Base-by-base conservation (phyloP, 2,888 invertebrate species). In the Agrochola litura region DNA sequence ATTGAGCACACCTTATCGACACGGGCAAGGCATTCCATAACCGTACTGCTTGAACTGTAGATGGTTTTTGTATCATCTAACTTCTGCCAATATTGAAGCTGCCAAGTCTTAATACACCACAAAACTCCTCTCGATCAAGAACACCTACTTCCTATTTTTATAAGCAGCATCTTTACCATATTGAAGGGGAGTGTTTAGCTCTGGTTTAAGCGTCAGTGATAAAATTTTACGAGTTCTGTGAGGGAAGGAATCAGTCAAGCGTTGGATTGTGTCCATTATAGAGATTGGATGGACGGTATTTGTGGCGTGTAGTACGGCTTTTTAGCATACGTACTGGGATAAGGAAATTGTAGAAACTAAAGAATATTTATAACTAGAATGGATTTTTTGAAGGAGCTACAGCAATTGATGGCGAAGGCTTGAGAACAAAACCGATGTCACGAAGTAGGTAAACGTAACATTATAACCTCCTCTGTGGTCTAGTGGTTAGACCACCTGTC, bases 141-240 rank as follows among this genome's bases (percentile, higher is more conserved):
- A 72, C 16, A 63, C 22, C 37, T 54, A 56, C 43, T 69, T 68
- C 41, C 49, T 43, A 73, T 78, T 74, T 86, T 85, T 79, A 76
- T 77, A 83, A 83, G 63, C 69, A 66, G 63, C 73, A 56, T 74
- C 73, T 69, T 86, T 77, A 73, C 78, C 86, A 89, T 89, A 88
- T 90, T 87, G 84, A 69, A 83, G 87, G 88, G 90, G 88, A 81
- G 79, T 86, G 86, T 88, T 87, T 87, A 84, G 75, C 76, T 89
- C 82, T 37, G 89, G 86, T 77, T 89, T 80, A 88, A 88, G 85
- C 88, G 90, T 80, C 79, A 90, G 86, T 86, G 92, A 94, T 95
- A 94, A 95, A 94, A 94, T 90, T 94, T 95, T 94, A 95, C 93
- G 94, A 94, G 89, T 61, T 70, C 49, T 82, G 80, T 83, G 88